phyloP scores from a whole-genome alignment of 2,888 invertebrate genomes.

The Leptopilina myrica region DNA sequence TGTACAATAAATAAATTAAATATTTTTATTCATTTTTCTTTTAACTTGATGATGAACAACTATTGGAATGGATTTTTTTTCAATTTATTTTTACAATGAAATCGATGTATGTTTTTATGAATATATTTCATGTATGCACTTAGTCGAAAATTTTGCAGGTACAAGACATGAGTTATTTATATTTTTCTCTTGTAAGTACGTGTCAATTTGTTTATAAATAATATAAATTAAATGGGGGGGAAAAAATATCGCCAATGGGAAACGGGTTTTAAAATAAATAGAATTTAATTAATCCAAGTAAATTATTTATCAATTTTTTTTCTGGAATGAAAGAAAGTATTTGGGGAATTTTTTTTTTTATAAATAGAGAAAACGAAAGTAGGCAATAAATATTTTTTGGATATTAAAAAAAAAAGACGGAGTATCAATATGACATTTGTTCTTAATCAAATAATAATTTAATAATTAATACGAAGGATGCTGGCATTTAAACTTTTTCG shows the following conservation, averaged over 20 bases:
- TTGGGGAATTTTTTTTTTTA: neutral
- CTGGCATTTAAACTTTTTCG: constrained; percentile 4
- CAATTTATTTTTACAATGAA: too few relatives aligned
- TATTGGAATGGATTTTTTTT: too few relatives aligned
- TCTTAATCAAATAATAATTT: constrained; percentile 22
- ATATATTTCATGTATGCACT: constrained; percentile 13
- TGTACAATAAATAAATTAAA: too few relatives aligned
- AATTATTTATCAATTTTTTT: neutral
- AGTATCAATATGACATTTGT: constrained; percentile 6
- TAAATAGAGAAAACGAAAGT: neutral
- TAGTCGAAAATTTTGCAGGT: constrained; percentile 16
- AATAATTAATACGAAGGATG: constrained; percentile 26
- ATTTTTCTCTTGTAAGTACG: constrained; percentile 28
- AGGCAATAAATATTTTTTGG: constrained; percentile 15
- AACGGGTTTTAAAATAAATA: neutral
- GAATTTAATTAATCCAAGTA: neutral
- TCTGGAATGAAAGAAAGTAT: neutral
- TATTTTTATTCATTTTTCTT: too few relatives aligned
- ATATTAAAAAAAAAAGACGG: constrained; percentile 19
- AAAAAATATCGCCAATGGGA: neutral
- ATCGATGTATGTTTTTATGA: too few relatives aligned
- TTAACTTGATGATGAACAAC: too few relatives aligned
- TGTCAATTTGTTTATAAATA: neutral
- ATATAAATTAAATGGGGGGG: neutral
- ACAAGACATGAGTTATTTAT: constrained; percentile 21